Evolutionary conservation across 2,797 vertebrate genomes (phyloP).

Genomic region (Parambassis ranga): DNA sequence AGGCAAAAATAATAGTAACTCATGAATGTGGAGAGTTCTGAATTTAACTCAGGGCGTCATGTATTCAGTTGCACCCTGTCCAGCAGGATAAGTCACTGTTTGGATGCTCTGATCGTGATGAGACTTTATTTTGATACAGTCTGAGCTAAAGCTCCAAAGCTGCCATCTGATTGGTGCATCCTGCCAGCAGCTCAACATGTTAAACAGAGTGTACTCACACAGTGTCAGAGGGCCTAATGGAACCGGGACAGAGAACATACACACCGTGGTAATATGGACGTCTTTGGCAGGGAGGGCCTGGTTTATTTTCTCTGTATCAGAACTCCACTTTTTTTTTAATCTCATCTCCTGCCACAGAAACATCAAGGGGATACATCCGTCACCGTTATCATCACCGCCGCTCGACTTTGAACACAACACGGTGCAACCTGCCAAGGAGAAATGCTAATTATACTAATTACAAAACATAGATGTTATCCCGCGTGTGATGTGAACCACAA

Average conservation of each 20-base stretch:
- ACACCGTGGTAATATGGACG: slow-evolving; percentile 4
- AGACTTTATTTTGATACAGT: too few relatives aligned
- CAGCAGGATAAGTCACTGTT: too few relatives aligned
- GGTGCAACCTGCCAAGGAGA: slow-evolving; percentile 62
- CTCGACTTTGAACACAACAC: slow-evolving; percentile 59
- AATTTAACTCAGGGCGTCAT: too few relatives aligned
- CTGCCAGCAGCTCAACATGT: too few relatives aligned
- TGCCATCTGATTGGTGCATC: too few relatives aligned
- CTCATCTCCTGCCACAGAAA: too few relatives aligned
- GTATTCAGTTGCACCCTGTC: too few relatives aligned
- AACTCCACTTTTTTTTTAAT: slow-evolving; percentile 28
- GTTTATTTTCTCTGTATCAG: slow-evolving; percentile 15
- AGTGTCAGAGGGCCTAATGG: not conserved
- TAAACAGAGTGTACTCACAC: not conserved
- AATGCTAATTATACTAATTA: slow-evolving; percentile 74
- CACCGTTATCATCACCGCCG: slow-evolving; percentile 48
- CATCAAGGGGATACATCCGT: slow-evolving; percentile 47
- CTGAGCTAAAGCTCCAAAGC: too few relatives aligned
- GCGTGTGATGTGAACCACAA: slow-evolving; percentile 57
- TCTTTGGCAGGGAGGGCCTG: slow-evolving; percentile 2
- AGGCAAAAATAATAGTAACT: too few relatives aligned
- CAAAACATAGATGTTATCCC: slow-evolving; percentile 65
- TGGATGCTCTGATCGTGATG: too few relatives aligned
- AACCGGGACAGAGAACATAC: not conserved
- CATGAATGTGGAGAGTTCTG: too few relatives aligned